A percentile compares a stretch with the other conserved stretches of the same genome.
Conservation (phyloP, 2,888 invertebrate genomes). For the Drosophila borealis region DNA sequence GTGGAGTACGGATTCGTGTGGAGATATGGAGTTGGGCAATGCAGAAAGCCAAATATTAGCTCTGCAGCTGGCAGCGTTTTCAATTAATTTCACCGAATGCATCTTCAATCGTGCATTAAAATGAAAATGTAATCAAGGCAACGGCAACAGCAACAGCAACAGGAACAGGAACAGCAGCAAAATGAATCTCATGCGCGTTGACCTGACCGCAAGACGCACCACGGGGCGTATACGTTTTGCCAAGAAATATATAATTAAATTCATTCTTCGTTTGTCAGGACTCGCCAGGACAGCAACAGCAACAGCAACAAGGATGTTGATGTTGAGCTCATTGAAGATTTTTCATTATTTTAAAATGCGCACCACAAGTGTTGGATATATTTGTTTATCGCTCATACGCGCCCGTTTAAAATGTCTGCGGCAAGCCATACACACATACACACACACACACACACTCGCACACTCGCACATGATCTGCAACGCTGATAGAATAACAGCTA, state of each 20-base stretch:
- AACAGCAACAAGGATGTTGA: slow-evolving; percentile 1
- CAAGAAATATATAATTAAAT: slow-evolving; percentile 75
- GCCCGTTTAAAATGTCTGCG: slow-evolving; percentile 56
- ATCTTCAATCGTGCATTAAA: slow-evolving; percentile 78
- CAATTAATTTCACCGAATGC: slow-evolving; percentile 77
- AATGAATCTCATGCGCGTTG: slow-evolving; percentile 49
- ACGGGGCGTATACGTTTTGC: slow-evolving; percentile 41
- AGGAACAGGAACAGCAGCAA: slow-evolving; percentile 28
- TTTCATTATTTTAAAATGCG: slow-evolving; percentile 74
- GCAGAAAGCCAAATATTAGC: slow-evolving; percentile 72
- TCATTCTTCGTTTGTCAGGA: slow-evolving; percentile 27
- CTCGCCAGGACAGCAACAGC: not conserved
- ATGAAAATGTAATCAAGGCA: slow-evolving; percentile 77
- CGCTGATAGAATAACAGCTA: slow-evolving; percentile 62
- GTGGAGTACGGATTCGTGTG: not conserved
- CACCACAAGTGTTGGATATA: slow-evolving; percentile 71
- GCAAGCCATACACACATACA: slow-evolving; percentile 41
- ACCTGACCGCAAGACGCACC: slow-evolving; percentile 36
- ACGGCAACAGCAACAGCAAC: slow-evolving; percentile 13
- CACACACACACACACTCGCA: not conserved
- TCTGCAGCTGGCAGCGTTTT: slow-evolving; percentile 66
- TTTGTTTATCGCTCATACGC: slow-evolving; percentile 63
- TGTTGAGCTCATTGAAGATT: slow-evolving; percentile 31
- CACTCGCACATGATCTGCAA: slow-evolving; percentile 40
- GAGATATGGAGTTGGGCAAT: slow-evolving; percentile 9